These are phyloP conservation scores for Amiota communis DNA, from an alignment of 2,888 invertebrate genomes.

Conservation along the genomic window DNA sequence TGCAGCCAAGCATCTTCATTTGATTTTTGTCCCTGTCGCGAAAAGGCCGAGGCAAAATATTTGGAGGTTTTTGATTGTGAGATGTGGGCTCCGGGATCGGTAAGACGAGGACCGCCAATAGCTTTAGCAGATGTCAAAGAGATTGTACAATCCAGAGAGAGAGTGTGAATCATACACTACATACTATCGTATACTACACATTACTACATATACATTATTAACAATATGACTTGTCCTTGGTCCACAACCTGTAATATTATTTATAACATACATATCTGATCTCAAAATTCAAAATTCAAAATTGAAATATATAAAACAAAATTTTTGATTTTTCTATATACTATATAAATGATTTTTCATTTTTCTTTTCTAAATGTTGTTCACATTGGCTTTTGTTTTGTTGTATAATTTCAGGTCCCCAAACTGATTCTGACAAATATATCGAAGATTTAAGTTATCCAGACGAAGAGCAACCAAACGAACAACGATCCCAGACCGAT, in stretches of 20 bases:
- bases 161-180: too few relatives aligned
- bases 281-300: too few relatives aligned
- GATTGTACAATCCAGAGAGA: constrained; percentile 23
- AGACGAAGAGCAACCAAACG: constrained; percentile 30
- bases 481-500: constrained; percentile 32
- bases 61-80: constrained; percentile 58
- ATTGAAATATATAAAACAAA: not conserved
- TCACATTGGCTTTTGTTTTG: constrained; percentile 42
- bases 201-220: too few relatives aligned
- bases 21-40: constrained; percentile 69
- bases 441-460: constrained; percentile 53
- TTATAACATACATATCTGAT: too few relatives aligned
- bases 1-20: constrained; percentile 58
- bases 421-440: constrained; percentile 58
- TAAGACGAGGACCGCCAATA: constrained; percentile 49
- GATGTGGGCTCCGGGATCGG: constrained; percentile 54
- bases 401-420: constrained; percentile 41
- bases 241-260: too few relatives aligned
- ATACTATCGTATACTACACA: too few relatives aligned
- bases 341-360: too few relatives aligned
- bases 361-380: not conserved
- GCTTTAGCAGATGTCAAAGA: constrained; percentile 55
- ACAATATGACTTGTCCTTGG: too few relatives aligned
- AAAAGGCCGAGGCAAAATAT: constrained; percentile 66
- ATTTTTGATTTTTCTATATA: constrained; percentile 6